Percentiles rank a stretch among this genome's conserved stretches.
Conservation (phyloP, 2,113 vertebrate species). For the Neolamprologus caudopunctatus region DNA sequence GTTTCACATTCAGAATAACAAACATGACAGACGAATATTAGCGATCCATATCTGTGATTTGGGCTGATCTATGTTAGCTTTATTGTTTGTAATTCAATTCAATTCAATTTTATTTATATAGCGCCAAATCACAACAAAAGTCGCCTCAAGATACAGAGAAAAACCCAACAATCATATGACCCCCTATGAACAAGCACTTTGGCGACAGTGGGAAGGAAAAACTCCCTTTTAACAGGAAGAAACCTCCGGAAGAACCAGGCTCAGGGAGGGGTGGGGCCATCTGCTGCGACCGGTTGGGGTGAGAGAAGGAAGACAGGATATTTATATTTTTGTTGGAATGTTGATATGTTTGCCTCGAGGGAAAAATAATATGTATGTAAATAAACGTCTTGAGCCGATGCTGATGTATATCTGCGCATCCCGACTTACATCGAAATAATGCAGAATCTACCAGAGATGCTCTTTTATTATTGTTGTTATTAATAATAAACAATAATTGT, state of each 20-base stretch:
- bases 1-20: neutral
- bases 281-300: rapidly evolving
- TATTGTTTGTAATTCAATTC: neutral
- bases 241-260: rapidly evolving
- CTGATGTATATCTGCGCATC: neutral
- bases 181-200: too few species aligned
- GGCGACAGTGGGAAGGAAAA: too few species aligned
- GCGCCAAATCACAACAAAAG: too few species aligned
- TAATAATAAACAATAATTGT: neutral
- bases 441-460: rapidly evolving
- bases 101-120: too few species aligned
- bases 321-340: neutral
- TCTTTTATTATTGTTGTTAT: neutral
- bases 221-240: too few species aligned
- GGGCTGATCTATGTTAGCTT: neutral
- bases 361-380: neutral
- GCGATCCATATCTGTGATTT: neutral
- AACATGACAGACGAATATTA: neutral
- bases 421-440: neutral
- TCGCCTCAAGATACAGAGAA: too few species aligned
- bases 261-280: too few species aligned
- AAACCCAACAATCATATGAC: too few species aligned
- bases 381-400: neutral
- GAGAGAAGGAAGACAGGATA: rapidly evolving
- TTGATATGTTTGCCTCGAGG: neutral